These are phyloP conservation scores for Brachyopa scutellaris DNA, from an alignment of 2,888 invertebrate species.

Conservation along the genomic window DNA sequence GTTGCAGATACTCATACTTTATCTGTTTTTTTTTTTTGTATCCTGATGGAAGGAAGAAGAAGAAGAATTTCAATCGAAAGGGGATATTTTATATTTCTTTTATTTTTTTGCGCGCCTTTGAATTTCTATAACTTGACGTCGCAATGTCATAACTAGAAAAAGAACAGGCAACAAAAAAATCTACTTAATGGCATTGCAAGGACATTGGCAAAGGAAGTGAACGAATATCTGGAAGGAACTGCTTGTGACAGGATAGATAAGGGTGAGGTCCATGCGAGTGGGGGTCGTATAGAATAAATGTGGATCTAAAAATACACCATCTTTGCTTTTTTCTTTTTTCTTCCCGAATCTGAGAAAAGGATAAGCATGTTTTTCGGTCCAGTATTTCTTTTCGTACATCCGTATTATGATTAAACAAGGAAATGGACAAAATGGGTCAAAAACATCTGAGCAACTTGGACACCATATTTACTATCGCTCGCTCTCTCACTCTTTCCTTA, in stretches of 20 bases:
- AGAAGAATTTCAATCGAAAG: slow-evolving; percentile 1
- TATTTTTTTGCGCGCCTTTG: background rate
- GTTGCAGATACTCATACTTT: slow-evolving; percentile 9
- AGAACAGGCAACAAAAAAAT: slow-evolving; percentile 6
- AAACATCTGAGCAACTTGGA: background rate
- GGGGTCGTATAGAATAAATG: too few species aligned
- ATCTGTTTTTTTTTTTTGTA: background rate
- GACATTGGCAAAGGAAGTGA: slow-evolving; percentile 4
- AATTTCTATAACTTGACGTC: slow-evolving; percentile 38
- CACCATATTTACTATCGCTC: too few species aligned
- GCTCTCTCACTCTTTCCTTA: too few species aligned
- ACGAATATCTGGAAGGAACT: slow-evolving; percentile 16
- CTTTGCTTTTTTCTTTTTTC: background rate
- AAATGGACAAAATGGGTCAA: slow-evolving; percentile 20
- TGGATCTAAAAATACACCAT: slow-evolving; percentile 1
- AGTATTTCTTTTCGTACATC: background rate
- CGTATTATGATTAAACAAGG: slow-evolving; percentile 41
- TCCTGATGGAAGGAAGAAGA: background rate
- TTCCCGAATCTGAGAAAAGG: slow-evolving; percentile 27
- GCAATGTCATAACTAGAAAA: slow-evolving; percentile 17
- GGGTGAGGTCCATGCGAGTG: slow-evolving; percentile 1
- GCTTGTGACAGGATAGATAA: slow-evolving; percentile 41
- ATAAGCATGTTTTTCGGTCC: background rate
- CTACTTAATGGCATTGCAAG: slow-evolving; percentile 27
- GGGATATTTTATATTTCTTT: background rate